Percentiles rank a stretch among this genome's conserved stretches.
Evolutionary conservation across 1,140 invertebrate species (phyloP).

Genomic region (Drosophila nikananu): DNA sequence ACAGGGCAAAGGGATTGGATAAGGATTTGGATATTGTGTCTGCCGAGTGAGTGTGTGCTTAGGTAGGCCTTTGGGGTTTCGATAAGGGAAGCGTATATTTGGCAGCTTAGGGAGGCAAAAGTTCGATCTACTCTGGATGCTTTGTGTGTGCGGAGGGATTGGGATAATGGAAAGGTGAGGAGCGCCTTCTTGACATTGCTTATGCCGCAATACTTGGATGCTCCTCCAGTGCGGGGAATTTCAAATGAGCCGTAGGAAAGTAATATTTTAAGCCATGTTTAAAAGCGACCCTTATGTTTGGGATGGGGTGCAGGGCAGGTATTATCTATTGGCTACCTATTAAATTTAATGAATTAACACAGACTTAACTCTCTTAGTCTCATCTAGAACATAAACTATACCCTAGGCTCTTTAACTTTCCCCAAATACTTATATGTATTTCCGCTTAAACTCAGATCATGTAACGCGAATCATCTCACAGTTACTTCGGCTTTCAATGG

Average conservation of each 20-base stretch:
- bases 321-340: neutral
- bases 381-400: too few species aligned
- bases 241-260: constrained; percentile 2
- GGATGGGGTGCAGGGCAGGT: too few species aligned
- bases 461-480: neutral
- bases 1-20: constrained; percentile 25
- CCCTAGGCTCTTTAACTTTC: neutral
- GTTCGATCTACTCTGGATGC: constrained; percentile 37
- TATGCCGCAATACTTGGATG: neutral
- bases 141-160: constrained; percentile 6
- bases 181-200: constrained; percentile 13
- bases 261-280: neutral
- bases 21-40: constrained; percentile 41
- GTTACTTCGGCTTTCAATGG: neutral
- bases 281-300: neutral
- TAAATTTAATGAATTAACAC: too few species aligned
- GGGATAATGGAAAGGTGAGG: constrained; percentile 10
- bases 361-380: too few species aligned
- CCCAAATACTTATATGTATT: neutral
- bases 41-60: constrained; percentile 28
- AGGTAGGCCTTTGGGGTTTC: constrained; percentile 45
- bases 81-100: constrained; percentile 45
- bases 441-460: neutral
- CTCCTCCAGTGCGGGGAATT: neutral
- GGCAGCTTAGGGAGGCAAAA: constrained; percentile 27